Percentiles rank a stretch among this genome's conserved stretches.
These are phyloP conservation scores for Philopotamus ludificatus DNA, from an alignment of 1,140 invertebrate genomes.

Conservation along the genomic window DNA sequence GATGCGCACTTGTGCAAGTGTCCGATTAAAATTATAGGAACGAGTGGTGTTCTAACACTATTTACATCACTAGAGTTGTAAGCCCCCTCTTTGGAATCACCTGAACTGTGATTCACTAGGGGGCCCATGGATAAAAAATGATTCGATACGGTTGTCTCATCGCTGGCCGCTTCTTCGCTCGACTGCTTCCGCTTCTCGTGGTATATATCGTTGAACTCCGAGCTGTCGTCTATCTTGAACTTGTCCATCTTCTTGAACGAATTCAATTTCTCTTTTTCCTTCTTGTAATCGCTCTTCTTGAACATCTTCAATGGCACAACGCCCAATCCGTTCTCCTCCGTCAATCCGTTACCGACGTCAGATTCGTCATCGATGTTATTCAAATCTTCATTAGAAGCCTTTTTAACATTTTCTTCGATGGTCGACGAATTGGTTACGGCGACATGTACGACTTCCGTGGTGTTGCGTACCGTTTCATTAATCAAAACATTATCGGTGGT, in stretches of 20 bases:
- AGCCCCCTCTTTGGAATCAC: conserved; percentile 41
- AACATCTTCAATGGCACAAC: conserved; percentile 35
- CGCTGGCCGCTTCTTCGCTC: conserved; percentile 1
- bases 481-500: too few relatives aligned
- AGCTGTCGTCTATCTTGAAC: conserved; percentile 29
- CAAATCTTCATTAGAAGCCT: conserved; percentile 28
- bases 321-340: conserved; percentile 32
- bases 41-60: conserved; percentile 13
- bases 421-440: background rate
- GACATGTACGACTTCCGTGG: too few relatives aligned
- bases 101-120: conserved; percentile 34
- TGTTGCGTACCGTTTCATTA: too few relatives aligned
- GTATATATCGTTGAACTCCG: conserved; percentile 29
- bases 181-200: conserved; percentile 21
- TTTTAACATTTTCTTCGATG: background rate
- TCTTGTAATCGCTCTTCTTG: conserved; percentile 35
- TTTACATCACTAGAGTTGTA: conserved; percentile 24
- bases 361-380: conserved; percentile 30
- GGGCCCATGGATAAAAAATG: conserved; percentile 41
- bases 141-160: conserved; percentile 37
- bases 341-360: conserved; percentile 31
- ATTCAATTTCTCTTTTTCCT: conserved; percentile 35
- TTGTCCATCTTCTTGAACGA: conserved; percentile 36
- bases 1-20: conserved; percentile 57
- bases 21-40: conserved; percentile 1